Percentiles rank a stretch among this genome's conserved stretches.
Conservation (phyloP, 2,113 vertebrate genomes). For the Kryptolebias marmoratus region DNA sequence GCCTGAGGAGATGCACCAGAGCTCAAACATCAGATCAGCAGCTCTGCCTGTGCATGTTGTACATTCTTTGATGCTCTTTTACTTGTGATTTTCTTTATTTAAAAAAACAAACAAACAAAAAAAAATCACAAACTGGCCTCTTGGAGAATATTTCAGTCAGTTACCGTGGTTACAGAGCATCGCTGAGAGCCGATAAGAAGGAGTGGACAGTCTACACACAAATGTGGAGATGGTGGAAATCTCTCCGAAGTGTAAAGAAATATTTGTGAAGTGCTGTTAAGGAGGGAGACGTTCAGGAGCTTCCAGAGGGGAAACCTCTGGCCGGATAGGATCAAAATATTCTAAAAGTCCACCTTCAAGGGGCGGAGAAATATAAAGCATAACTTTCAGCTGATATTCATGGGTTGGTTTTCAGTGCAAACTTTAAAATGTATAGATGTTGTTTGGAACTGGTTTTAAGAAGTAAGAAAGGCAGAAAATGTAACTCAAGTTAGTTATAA, state of each 20-base stretch:
- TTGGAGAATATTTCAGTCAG: slow-evolving; percentile 30
- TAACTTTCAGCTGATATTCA: too few relatives aligned
- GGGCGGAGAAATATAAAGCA: too few relatives aligned
- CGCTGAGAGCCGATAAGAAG: slow-evolving; percentile 31
- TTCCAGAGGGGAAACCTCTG: slow-evolving; percentile 1
- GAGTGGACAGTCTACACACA: slow-evolving; percentile 18
- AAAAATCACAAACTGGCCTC: slow-evolving; percentile 27
- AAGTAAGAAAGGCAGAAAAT: neutral
- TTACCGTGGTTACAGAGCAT: slow-evolving; percentile 67
- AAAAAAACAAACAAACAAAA: neutral
- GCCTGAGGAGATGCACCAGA: slow-evolving; percentile 42
- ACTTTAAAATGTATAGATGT: too few relatives aligned
- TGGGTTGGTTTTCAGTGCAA: too few relatives aligned
- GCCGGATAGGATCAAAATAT: neutral
- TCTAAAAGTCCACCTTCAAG: neutral
- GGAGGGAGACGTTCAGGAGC: neutral
- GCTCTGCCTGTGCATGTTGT: slow-evolving; percentile 33
- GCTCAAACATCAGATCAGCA: slow-evolving; percentile 50
- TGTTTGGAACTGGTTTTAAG: too few relatives aligned
- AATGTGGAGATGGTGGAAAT: slow-evolving; percentile 2
- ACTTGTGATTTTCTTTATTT: slow-evolving; percentile 4
- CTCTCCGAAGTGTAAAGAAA: slow-evolving; percentile 13
- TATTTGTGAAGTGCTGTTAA: slow-evolving; percentile 13
- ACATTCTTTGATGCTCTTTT: slow-evolving; percentile 29
- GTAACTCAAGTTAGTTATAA: neutral